phyloP scores from a whole-genome alignment of 2,113 vertebrate species.

The Rhegmatorhina hoffmannsi region DNA sequence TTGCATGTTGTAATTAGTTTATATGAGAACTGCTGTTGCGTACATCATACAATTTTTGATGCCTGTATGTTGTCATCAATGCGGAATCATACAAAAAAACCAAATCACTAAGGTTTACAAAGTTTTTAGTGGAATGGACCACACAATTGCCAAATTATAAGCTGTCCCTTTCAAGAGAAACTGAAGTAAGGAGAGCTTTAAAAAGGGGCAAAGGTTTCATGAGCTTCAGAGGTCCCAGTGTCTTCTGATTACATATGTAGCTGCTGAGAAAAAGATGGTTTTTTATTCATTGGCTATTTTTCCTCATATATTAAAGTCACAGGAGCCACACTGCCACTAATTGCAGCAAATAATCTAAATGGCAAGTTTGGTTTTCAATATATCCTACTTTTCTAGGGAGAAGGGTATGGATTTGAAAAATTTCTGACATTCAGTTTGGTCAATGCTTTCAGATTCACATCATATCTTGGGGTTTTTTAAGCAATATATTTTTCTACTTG shows the following conservation, averaged over 20 bases:
- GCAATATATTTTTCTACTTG: background rate
- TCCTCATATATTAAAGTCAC: background rate
- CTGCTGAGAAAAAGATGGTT: background rate
- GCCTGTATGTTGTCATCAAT: background rate
- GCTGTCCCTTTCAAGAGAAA: background rate
- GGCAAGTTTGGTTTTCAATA: background rate
- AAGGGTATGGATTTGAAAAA: rapidly evolving
- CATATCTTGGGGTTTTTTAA: background rate
- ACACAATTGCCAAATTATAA: background rate
- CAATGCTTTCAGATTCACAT: background rate
- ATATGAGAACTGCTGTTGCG: background rate
- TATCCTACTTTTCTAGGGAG: background rate
- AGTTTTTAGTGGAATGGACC: background rate
- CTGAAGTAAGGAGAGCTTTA: background rate
- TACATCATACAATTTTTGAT: background rate
- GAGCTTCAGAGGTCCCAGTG: background rate
- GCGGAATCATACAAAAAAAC: background rate
- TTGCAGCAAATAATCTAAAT: background rate
- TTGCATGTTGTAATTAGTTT: background rate
- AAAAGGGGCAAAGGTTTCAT: background rate
- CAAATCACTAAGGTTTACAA: background rate
- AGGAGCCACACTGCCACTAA: background rate
- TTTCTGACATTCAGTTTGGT: background rate
- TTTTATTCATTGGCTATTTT: background rate
- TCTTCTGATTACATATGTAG: background rate